Evolutionary conservation across 1,140 invertebrate genomes (phyloP).

Genomic region (Drosophila ironensis): DNA sequence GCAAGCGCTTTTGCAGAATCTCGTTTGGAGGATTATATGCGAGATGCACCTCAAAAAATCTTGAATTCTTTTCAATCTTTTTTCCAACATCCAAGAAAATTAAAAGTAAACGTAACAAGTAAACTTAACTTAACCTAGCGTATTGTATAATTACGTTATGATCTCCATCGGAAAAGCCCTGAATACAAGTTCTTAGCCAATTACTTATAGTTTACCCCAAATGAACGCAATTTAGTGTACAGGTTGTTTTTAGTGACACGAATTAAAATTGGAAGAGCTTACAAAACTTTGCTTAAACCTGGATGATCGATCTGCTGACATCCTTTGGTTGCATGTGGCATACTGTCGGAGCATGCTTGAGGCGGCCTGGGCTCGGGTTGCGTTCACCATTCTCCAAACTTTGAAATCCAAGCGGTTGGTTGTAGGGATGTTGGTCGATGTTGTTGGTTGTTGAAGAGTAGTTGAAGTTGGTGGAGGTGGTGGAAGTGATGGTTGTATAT

Average conservation of each 20-base stretch:
- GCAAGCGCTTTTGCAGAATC: conserved; percentile 4
- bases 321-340: neutral
- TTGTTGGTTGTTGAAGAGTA: too few species aligned
- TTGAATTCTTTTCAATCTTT: conserved; percentile 44
- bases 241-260: conserved; percentile 22
- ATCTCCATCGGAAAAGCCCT: conserved; percentile 13
- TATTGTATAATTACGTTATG: conserved; percentile 33
- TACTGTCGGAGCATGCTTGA: neutral
- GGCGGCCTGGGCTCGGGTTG: conserved; percentile 5
- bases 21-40: conserved; percentile 22
- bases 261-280: conserved; percentile 74
- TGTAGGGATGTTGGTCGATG: too few species aligned
- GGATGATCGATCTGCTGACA: conserved; percentile 4
- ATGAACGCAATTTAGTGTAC: conserved; percentile 15
- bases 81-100: conserved; percentile 65
- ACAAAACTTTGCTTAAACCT: conserved; percentile 41
- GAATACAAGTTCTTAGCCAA: conserved; percentile 34
- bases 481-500: conserved; percentile 56
- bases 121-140: conserved; percentile 50
- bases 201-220: conserved; percentile 27
- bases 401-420: conserved; percentile 2
- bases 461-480: conserved; percentile 15
- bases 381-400: neutral
- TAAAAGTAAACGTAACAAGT: conserved; percentile 62
- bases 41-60: conserved; percentile 48